These are phyloP conservation scores for Cancer borealis DNA, from an alignment of 2,888 invertebrate genomes.

Conservation along the genomic window DNA sequence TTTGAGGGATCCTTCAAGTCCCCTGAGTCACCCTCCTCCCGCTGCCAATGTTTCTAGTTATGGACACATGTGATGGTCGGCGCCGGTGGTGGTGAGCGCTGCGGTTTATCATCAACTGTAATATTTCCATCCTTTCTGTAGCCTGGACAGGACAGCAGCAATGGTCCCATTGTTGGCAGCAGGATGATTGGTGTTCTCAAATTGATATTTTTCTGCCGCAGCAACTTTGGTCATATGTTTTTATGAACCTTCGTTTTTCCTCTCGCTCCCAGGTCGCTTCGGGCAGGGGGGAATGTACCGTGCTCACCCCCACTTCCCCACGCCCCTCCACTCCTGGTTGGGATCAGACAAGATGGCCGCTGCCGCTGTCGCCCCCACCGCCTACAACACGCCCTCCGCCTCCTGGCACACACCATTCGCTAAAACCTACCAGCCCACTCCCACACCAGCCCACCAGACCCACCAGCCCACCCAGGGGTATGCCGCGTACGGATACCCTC, in stretches of 20 bases:
- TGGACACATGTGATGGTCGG: background rate
- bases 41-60: background rate
- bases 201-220: conserved; percentile 33
- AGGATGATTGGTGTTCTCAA: conserved; percentile 43
- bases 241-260: background rate
- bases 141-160: background rate
- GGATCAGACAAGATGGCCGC: conserved; percentile 76
- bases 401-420: conserved; percentile 76
- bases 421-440: conserved; percentile 74
- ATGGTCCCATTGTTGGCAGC: conserved; percentile 6
- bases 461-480: conserved; percentile 71
- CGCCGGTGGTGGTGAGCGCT: background rate
- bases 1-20: background rate
- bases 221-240: conserved; percentile 15
- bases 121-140: background rate
- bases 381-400: conserved; percentile 72
- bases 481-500: conserved; percentile 74
- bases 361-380: conserved; percentile 66
- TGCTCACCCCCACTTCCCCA: conserved; percentile 73
- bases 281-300: conserved; percentile 74
- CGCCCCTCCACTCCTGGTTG: conserved; percentile 74
- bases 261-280: conserved; percentile 67
- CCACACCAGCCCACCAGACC: conserved; percentile 72
- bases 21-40: background rate
- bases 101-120: background rate